Percentiles rank a stretch among this genome's conserved stretches.
phyloP scores from a whole-genome alignment of 1,140 invertebrate species.

The Drosophila kepulauana region DNA sequence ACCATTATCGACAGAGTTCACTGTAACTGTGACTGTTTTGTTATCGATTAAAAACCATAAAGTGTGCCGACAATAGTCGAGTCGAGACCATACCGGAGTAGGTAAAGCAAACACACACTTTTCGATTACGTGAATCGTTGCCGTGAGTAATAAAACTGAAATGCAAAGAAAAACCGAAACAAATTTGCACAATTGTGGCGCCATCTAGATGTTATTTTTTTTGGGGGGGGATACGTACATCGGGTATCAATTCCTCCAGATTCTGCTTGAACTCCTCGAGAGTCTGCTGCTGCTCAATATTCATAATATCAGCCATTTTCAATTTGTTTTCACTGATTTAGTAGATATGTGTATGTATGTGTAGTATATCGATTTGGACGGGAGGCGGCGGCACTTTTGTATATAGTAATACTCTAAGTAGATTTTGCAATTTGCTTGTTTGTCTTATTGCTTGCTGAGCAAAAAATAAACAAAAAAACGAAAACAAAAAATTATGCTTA shows the following conservation, averaged over 20 bases:
- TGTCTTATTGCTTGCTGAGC: slow-evolving; percentile 31
- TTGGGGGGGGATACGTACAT: slow-evolving; percentile 53
- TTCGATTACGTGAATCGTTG: slow-evolving; percentile 67
- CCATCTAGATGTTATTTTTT: slow-evolving; percentile 5
- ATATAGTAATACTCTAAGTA: slow-evolving; percentile 19
- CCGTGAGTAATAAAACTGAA: slow-evolving; percentile 59
- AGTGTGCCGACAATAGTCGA: slow-evolving; percentile 46
- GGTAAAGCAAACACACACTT: slow-evolving; percentile 27
- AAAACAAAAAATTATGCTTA: slow-evolving; percentile 46
- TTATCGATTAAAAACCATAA: slow-evolving; percentile 78
- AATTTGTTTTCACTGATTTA: slow-evolving; percentile 46
- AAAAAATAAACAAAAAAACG: slow-evolving; percentile 53
- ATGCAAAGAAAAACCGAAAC: not conserved
- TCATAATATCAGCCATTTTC: slow-evolving; percentile 73
- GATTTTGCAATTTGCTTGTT: slow-evolving; percentile 45
- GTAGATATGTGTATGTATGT: not conserved
- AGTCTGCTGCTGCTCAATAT: slow-evolving; percentile 72
- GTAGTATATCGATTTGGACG: slow-evolving; percentile 27
- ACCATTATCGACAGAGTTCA: slow-evolving; percentile 54
- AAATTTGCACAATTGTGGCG: slow-evolving; percentile 12
- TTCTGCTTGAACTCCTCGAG: slow-evolving; percentile 76
- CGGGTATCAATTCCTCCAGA: slow-evolving; percentile 74
- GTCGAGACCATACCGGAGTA: slow-evolving; percentile 2
- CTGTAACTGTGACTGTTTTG: slow-evolving; percentile 50
- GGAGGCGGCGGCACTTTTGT: slow-evolving; percentile 13